Percentiles rank a stretch among this genome's conserved stretches.
These are phyloP conservation scores for Notarius quadriscutis DNA, from an alignment of 2,113 vertebrate genomes.

Conservation along the genomic window DNA sequence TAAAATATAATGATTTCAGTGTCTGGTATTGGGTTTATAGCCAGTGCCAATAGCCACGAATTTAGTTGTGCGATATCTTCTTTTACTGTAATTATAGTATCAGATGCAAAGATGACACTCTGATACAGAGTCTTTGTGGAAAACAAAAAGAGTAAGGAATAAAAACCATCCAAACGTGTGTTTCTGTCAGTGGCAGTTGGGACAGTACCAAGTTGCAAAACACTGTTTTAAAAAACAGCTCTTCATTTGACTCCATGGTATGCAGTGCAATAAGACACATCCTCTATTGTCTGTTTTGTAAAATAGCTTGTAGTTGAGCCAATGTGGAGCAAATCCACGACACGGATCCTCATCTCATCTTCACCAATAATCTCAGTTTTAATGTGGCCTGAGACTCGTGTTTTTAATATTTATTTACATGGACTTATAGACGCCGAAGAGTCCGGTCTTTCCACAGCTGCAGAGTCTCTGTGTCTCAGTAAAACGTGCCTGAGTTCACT, in stretches of 20 bases:
- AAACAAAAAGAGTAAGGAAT: not conserved
- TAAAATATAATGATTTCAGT: not conserved
- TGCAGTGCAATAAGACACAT: not conserved
- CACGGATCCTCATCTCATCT: not conserved
- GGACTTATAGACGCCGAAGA: not conserved
- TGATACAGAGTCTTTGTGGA: not conserved
- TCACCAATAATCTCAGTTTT: not conserved
- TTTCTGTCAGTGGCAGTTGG: not conserved
- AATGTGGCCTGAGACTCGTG: not conserved
- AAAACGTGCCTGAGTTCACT: slow-evolving; percentile 19
- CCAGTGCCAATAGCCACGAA: not conserved
- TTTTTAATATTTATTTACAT: not conserved
- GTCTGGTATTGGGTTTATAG: not conserved
- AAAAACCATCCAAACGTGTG: not conserved
- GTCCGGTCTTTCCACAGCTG: slow-evolving; percentile 13
- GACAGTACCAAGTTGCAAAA: not conserved
- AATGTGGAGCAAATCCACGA: not conserved
- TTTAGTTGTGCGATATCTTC: not conserved
- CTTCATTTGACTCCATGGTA: not conserved
- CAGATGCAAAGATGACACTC: not conserved
- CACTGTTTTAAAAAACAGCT: not conserved
- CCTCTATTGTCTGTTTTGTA: not conserved
- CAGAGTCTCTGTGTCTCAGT: slow-evolving; percentile 30
- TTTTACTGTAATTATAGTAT: not conserved
- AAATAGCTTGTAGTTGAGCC: not conserved